Base-by-base conservation (phyloP, 2,797 vertebrate genomes). In the Coendou prehensilis region DNA sequence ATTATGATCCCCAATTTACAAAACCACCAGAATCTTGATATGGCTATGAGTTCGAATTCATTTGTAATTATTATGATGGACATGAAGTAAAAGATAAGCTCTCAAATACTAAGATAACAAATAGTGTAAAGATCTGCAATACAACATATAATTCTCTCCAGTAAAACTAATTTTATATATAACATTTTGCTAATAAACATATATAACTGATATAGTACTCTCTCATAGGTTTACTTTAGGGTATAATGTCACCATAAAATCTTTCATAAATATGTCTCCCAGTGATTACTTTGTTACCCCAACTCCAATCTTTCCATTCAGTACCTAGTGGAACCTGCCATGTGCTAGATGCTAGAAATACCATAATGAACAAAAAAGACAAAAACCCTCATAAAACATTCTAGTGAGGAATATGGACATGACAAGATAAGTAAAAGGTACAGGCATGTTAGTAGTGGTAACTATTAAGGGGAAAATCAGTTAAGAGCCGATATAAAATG, bases 191-290 rank as follows among this genome's bases (percentile, higher is more conserved):
- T 56, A 83, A 89, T 76, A 91, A 95, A 87, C 20, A 45, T 45
- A 86, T 1, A 28, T 87, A 92, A 76, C 50, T 75, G 33, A 76
- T 41, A 63, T 81, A 95, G 85, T 9, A 71, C 4, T 94, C 67
- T 75, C 50, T 47, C 11, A 26, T 75, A 56, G 18, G 52, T 69
- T 37, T 75, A 75, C 54, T 87, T 69, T 47, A 89, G 15, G 30
- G 54, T 73, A 7, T 90, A 75, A 95, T 17, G 84, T 87, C 47
- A 75, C 63, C 57, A 81, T 23, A 17, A 93, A 71, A 17, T 50
- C 37, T 96, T 84, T 84, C 82, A 87, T 69, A 84, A 94, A 79
- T 84, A 92, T 41, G 61, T 22, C n/a, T 79, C 26, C 59, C 33
- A 87, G 20, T 54, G 7, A 75, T 79, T 41, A 84, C 33, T 88